Percentiles rank a stretch among this genome's conserved stretches.
Conservation (phyloP, 2,113 vertebrate species). For the Hassar affinis region DNA sequence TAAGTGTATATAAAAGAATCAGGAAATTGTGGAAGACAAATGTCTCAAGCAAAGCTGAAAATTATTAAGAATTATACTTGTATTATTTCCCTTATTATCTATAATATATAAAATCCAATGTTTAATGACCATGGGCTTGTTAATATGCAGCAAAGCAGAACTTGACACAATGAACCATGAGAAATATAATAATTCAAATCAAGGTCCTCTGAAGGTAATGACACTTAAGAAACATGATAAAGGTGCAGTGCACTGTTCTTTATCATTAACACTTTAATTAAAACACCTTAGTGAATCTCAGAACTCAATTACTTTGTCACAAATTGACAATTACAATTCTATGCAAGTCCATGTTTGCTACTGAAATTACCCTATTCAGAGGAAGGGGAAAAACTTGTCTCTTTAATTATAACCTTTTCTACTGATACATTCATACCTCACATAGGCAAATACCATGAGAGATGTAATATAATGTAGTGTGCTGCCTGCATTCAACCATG, state of each 20-base stretch:
- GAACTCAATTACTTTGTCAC: constrained; percentile 52
- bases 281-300: constrained; percentile 52
- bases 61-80: background rate
- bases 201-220: constrained; percentile 46
- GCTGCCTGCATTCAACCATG: too few relatives aligned
- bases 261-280: constrained; percentile 61
- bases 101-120: background rate
- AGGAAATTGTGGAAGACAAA: background rate
- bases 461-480: background rate
- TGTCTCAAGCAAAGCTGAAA: background rate
- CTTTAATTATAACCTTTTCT: constrained; percentile 15
- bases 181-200: constrained; percentile 38
- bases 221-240: constrained; percentile 58
- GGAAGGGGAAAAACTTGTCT: constrained; percentile 18
- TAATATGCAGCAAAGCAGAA: constrained; percentile 9
- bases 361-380: constrained; percentile 48
- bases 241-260: constrained; percentile 35
- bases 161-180: constrained; percentile 3
- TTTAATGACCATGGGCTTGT: constrained; percentile 8
- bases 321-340: constrained; percentile 61
- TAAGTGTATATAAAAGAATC: constrained; percentile 5
- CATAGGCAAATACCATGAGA: constrained; percentile 62
- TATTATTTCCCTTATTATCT: background rate
- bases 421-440: constrained; percentile 57
- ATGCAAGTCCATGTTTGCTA: constrained; percentile 63